Base-by-base conservation (phyloP, 2,113 vertebrate species). In the Galbula dea region DNA sequence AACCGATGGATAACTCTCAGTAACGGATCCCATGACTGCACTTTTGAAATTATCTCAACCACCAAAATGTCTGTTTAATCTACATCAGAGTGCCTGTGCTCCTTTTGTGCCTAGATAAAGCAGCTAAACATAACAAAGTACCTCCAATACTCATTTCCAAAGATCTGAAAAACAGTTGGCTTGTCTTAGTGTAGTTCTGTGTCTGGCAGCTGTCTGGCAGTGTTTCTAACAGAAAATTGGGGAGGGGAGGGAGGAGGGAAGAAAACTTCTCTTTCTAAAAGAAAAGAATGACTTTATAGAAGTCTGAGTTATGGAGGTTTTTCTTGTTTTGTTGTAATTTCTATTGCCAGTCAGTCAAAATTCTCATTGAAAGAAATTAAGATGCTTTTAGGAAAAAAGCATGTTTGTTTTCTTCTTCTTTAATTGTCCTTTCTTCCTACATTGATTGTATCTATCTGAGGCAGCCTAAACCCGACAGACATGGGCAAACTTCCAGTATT, bases 41-140 rank as follows among this genome's bases (percentile, higher is more conserved):
- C 79, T 91, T 49, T 49, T 93, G 85, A 96, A 96, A 94, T 96
- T 87, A 96, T 95, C 91, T 89, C 90, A 81, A 59, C 85, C 74
- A 90, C 92, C 65, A 80, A 97, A 97, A 97, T 91, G 73, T 88
- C 95, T 94, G 61, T 89, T 94, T 91, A 94, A 95, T 95, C 91
- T 93, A 55, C 94, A 93, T 93, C 74, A 91, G 89, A 90, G 83
- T 87, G 85, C 39, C 66, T 89, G 83, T 0, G 3, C 48, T 91
- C 69, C 77, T 92, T 96, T 95, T 78, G 94, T 95, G 74, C 66
- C 88, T 71, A 86, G 94, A 95, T 93, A 96, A 96, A 96, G 88
- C 91, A 95, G 74, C 79, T 95, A 90, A 92, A 85, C 88, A 80
- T 86, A 93, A 92, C 84, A 89, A 94, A 96, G 62, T 83, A 59